phyloP scores from a whole-genome alignment of 2,888 invertebrate species.

The Drosophila yooni region DNA sequence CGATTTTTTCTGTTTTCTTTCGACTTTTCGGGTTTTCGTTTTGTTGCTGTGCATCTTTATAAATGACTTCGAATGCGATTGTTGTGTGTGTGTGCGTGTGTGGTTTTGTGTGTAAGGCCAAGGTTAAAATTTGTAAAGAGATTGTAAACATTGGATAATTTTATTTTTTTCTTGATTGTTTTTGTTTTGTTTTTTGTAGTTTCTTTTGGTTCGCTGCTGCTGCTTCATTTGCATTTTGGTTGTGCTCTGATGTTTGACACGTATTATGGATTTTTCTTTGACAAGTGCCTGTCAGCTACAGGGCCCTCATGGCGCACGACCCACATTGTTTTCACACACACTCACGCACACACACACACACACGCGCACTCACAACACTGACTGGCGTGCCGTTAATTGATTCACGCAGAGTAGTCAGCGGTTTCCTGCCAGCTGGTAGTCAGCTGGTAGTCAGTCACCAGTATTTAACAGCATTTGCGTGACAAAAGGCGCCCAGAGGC shows the following conservation, averaged over 20 bases:
- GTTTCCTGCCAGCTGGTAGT: constrained; percentile 42
- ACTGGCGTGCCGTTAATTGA: constrained; percentile 72
- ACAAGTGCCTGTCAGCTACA: constrained; percentile 69
- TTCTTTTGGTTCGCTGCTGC: constrained; percentile 39
- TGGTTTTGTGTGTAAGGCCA: constrained; percentile 70
- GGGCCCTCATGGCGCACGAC: constrained; percentile 64
- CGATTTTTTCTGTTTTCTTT: constrained; percentile 54
- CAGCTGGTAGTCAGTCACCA: constrained; percentile 23
- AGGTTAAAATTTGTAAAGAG: constrained; percentile 79
- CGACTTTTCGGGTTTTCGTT: constrained; percentile 40
- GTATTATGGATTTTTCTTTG: constrained; percentile 73
- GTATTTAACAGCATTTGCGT: constrained; percentile 64
- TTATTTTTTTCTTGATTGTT: constrained; percentile 30
- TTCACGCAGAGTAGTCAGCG: constrained; percentile 41
- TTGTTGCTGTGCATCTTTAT: constrained; percentile 48
- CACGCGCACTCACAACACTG: constrained; percentile 10
- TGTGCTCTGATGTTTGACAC: constrained; percentile 60
- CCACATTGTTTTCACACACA: constrained; percentile 55
- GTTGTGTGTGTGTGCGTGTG: constrained; percentile 12
- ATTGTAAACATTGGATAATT: constrained; percentile 77
- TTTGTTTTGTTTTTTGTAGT: constrained; percentile 18
- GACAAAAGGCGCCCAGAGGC: constrained; percentile 61
- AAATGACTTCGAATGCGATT: constrained; percentile 53
- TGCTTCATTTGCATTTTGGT: constrained; percentile 71
- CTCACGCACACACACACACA: neutral